Evolutionary conservation across 2,888 invertebrate genomes (phyloP), one percentile per base, ranked within the genome.

Genomic region (Hydrotaea diabolus): DNA sequence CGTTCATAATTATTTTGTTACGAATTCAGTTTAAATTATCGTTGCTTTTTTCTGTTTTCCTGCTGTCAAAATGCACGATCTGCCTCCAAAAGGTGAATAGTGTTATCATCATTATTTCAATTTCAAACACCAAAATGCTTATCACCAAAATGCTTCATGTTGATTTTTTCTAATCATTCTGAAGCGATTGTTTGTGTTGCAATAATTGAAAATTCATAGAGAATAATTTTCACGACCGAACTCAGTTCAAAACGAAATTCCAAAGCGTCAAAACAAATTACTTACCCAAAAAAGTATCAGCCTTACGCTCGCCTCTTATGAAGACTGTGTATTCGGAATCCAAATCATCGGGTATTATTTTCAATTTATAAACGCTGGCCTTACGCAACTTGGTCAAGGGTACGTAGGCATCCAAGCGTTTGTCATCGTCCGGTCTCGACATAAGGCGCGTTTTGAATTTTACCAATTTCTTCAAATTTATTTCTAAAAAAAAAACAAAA

Each of bases 301-400:
- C 89, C 86, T 91, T 91, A n/a, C 91, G 90, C 81, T 91, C 91
- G 77, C 91, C 92, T 81, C 91, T 87, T 49, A 92, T 88, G 75
- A 90, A 90, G 19, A 92, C 91, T 81, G 88, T 89, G 85, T 91
- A 92, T 49, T 88, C 85, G 3, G 84, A 76, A 0, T 88, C 83
- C 17, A 82, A 49, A 31, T 86, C 78, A 77, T 90, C 88, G n/a
- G 92, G 91, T 72, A 89, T 87, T n/a, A 92, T 74, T 86, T 89
- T 91, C 53, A 92, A 83, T 83, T 87, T 89, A 36, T 88, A 89
- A 72, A 87, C 87, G 36, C 90, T 88, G 2, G 91, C 85, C 71
- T 91, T 91, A 39, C 89, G 89, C 64, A 92, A 71, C 85, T 91
- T 91, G 43, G 89, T 89, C 17, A 92, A 86, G 55, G 92, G 91